These are phyloP conservation scores for Ophraella communa DNA, from an alignment of 2,888 invertebrate genomes.

Conservation along the genomic window DNA sequence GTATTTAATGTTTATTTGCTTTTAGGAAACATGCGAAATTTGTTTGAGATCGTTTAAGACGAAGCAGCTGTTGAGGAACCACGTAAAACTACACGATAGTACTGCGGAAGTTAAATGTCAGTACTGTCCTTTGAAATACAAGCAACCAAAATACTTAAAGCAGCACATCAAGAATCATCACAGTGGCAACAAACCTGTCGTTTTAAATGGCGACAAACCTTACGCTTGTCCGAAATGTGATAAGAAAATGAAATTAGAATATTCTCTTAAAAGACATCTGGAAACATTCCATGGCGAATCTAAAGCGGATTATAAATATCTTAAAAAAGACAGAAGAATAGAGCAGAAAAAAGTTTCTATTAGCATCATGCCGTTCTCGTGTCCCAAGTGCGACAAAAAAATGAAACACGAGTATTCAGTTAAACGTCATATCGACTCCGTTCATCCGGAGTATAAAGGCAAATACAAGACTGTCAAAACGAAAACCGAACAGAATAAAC, in stretches of 20 bases:
- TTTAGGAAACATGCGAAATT: conserved; percentile 41
- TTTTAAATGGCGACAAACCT: conserved; percentile 16
- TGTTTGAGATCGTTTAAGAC: conserved; percentile 43
- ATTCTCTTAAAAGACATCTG: conserved; percentile 55
- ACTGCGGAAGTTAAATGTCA: conserved; percentile 43
- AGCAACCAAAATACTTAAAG: conserved; percentile 36
- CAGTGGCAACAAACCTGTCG: conserved; percentile 3
- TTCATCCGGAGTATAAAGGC: conserved; percentile 43
- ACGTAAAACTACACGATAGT: conserved; percentile 41
- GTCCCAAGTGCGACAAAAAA: conserved; percentile 38
- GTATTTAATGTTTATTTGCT: not conserved
- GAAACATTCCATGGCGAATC: conserved; percentile 47
- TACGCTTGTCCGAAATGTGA: conserved; percentile 26
- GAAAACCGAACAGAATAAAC: conserved; percentile 8
- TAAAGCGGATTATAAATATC: not conserved
- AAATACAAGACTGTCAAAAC: not conserved
- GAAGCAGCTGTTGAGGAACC: conserved; percentile 39
- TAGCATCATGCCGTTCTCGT: not conserved
- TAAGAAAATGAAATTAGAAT: conserved; percentile 52
- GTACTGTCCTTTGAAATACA: conserved; percentile 41
- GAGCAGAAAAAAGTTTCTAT: conserved; percentile 14
- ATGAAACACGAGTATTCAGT: conserved; percentile 55
- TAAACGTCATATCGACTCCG: conserved; percentile 51
- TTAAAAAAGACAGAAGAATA: not conserved
- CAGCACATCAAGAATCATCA: conserved; percentile 41